A percentile compares a stretch with the other conserved stretches of the same genome.
These are phyloP conservation scores for Lytechinus variegatus DNA, from an alignment of 35 echinoderm and acorn worm species.

Conservation along the genomic window DNA sequence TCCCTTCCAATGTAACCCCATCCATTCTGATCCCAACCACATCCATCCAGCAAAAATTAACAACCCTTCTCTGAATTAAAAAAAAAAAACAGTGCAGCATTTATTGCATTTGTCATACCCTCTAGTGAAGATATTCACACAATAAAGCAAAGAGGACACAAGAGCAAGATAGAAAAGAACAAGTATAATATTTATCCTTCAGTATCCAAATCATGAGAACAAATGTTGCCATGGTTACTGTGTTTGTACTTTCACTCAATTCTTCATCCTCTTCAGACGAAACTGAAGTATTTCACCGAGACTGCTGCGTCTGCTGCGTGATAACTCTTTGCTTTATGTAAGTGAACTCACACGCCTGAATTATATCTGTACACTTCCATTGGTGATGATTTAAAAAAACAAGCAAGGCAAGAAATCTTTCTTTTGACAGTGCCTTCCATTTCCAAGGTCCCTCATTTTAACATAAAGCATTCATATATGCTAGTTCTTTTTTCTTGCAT, in stretches of 20 bases:
- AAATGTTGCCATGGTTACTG: not conserved
- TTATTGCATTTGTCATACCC: not conserved
- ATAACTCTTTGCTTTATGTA: not conserved
- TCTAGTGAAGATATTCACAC: not conserved
- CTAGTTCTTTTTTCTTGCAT: not conserved
- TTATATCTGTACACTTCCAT: not conserved
- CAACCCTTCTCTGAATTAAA: too few relatives aligned
- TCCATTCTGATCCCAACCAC: too few relatives aligned
- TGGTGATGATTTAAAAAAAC: not conserved
- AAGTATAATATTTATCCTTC: not conserved
- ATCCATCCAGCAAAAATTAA: too few relatives aligned
- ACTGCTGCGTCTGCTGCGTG: not conserved
- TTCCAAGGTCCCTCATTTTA: not conserved
- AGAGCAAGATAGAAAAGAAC: not conserved
- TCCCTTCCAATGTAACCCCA: too few relatives aligned
- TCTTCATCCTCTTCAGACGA: not conserved
- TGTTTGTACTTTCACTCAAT: slow-evolving; percentile 3
- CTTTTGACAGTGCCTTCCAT: not conserved
- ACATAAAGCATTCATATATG: not conserved
- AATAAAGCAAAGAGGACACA: not conserved
- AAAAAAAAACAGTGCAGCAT: not conserved
- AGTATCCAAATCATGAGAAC: not conserved
- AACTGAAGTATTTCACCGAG: not conserved
- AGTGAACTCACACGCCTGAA: not conserved
- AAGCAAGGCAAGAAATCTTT: not conserved